Percentiles rank a stretch among this genome's conserved stretches.
phyloP scores from a whole-genome alignment of 2,888 invertebrate species.

The Arenicola marina region DNA sequence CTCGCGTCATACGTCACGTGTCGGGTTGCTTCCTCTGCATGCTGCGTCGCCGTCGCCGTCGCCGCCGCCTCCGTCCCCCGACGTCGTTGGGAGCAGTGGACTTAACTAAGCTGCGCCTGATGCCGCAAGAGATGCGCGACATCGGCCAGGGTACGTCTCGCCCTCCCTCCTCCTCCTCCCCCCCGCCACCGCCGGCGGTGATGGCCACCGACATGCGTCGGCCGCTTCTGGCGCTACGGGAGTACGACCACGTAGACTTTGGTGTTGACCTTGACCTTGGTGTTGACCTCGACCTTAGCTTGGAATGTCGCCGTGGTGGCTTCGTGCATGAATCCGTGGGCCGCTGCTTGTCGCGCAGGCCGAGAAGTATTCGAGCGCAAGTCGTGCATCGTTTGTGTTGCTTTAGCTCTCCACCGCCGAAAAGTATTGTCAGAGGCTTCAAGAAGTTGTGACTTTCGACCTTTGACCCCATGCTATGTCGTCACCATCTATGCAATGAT shows the following conservation, averaged over 20 bases:
- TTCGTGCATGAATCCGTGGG: background rate
- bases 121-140: conserved; percentile 30
- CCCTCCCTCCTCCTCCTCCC: background rate
- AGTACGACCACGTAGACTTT: background rate
- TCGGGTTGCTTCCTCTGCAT: background rate
- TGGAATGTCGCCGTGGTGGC: background rate
- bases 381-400: background rate
- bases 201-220: no score
- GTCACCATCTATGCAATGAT: no score
- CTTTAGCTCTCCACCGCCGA: background rate
- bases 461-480: no score
- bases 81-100: conserved; percentile 46
- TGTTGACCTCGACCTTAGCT: background rate
- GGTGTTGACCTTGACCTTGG: background rate
- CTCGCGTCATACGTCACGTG: no score
- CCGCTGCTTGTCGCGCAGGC: background rate
- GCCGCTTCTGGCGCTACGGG: no score
- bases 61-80: background rate
- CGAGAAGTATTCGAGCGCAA: background rate
- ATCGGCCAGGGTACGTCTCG: conserved; percentile 18
- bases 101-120: conserved; percentile 53
- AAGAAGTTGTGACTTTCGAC: no score
- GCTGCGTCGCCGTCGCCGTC: background rate
- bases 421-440: background rate
- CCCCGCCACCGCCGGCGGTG: background rate